Base-by-base conservation (phyloP, 2,113 vertebrate species). In the Eubucco bourcierii region DNA sequence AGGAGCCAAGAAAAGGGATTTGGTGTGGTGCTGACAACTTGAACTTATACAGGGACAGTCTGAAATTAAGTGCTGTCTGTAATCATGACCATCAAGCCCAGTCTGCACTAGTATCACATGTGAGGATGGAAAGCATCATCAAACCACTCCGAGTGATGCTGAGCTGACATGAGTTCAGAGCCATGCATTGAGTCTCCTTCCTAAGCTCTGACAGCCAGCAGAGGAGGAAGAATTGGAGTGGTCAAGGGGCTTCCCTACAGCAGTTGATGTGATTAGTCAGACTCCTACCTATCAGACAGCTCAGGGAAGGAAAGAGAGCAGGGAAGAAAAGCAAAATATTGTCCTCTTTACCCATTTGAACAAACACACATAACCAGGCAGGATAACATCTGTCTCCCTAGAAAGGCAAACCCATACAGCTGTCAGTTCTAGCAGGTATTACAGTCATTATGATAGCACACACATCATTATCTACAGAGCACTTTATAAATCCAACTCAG, bases 191-290 rank as follows among this genome's bases (percentile, higher is more conserved):
- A 78, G 72, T 58, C 53, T 80, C 46, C 73, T 56, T 70, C 23
- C 84, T 34, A 1, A 59, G 76, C 71, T 79, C 64, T 71, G 63
- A 73, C 37, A 77, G 72, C 46, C 1, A 0, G 41, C 5, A 46
- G 79, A 87, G 73, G 34, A 90, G n/a, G 68, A 88, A 59, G 70
- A 89, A 85, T 56, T 65, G 59, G 17, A 76, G 96, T 77, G 68
- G 87, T 92, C 92, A 73, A 67, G 53, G 92, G 96, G 87, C 76
- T 93, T 83, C 95, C 95, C 77, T 80, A 90, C 56, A 93, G 96
- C 90, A 88, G 70, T n/a, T 31, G 60, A 65, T 75, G n/a, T 15
- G 84, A 82, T 87, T 6, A 1, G n/a, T 80, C 87, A 90, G 84
- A 34, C 47, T 94, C 23, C 60, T 53, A 87, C 68, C 90, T 88